phyloP scores from a whole-genome alignment of 2,113 vertebrate genomes.

The Scopus umbretta region DNA sequence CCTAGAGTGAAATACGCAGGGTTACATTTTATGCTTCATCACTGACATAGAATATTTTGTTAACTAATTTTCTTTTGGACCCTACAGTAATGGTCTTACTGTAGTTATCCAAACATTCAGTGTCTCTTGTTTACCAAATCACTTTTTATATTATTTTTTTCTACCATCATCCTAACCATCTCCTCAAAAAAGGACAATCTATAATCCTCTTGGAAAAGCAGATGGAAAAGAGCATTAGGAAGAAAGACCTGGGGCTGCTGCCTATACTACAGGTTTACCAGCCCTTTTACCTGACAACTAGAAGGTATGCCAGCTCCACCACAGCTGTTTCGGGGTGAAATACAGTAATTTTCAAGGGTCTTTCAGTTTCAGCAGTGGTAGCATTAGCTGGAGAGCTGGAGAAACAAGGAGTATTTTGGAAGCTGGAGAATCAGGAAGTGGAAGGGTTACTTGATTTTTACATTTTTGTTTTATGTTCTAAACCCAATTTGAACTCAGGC shows the following conservation, averaged over 20 bases:
- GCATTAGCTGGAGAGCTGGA: not conserved
- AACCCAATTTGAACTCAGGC: slow-evolving; percentile 49
- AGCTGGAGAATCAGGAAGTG: not conserved
- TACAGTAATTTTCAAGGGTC: not conserved
- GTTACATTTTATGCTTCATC: not conserved
- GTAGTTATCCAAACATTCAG: not conserved
- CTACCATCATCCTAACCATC: not conserved
- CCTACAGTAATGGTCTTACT: not conserved
- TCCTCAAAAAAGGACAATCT: not conserved
- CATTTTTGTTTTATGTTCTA: slow-evolving; percentile 29
- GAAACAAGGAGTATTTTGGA: not conserved
- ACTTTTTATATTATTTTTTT: not conserved
- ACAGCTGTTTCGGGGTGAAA: not conserved
- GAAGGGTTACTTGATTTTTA: slow-evolving; percentile 42
- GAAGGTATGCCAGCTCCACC: not conserved
- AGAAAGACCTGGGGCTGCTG: not conserved
- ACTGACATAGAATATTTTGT: not conserved
- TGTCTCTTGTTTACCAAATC: not conserved
- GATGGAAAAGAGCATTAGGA: not conserved
- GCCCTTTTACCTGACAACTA: not conserved
- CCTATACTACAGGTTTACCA: not conserved
- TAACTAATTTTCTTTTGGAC: not conserved
- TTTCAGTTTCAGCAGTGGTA: not conserved
- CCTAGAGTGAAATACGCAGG: not conserved
- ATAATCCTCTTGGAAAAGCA: not conserved